Evolutionary conservation across 2,888 invertebrate species (phyloP).

Genomic region (Tenthredo mesomela): DNA sequence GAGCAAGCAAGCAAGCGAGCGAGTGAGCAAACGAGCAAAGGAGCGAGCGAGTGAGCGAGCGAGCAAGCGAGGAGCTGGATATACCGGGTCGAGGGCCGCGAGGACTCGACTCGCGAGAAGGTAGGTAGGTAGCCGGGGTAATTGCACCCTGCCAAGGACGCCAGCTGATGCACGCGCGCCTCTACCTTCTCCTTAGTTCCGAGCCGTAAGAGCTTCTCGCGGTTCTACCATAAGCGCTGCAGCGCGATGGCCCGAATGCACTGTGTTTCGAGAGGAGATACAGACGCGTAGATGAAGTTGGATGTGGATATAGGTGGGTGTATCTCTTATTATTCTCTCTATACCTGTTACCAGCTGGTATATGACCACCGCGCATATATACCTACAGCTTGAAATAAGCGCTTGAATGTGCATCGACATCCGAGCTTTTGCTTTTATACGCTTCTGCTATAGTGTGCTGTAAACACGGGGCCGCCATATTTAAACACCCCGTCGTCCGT

Average conservation of each 20-base stretch:
- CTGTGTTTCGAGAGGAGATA: background rate
- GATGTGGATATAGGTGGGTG: background rate
- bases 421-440: background rate
- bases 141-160: slow-evolving; percentile 78
- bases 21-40: background rate
- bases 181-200: slow-evolving; percentile 17
- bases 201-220: background rate
- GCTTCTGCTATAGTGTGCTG: slow-evolving; percentile 57
- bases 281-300: background rate
- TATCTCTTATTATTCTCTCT: background rate
- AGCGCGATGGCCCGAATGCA: background rate
- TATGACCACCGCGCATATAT: background rate
- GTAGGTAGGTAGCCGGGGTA: slow-evolving; percentile 69
- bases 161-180: slow-evolving; percentile 74
- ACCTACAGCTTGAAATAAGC: background rate
- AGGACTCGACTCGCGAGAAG: slow-evolving; percentile 25
- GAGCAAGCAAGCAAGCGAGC: background rate
- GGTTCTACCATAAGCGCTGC: background rate
- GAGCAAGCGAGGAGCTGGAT: background rate
- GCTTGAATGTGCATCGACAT: slow-evolving; percentile 6
- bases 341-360: slow-evolving; percentile 13
- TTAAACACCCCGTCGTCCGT: slow-evolving; percentile 66
- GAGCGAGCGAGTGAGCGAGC: too few relatives aligned
- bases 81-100: slow-evolving; percentile 41
- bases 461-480: slow-evolving; percentile 69